A percentile compares a stretch with the other conserved stretches of the same genome.
Evolutionary conservation across 2,888 invertebrate species (phyloP).

Genomic region (Chalcosyrphus nemorum): DNA sequence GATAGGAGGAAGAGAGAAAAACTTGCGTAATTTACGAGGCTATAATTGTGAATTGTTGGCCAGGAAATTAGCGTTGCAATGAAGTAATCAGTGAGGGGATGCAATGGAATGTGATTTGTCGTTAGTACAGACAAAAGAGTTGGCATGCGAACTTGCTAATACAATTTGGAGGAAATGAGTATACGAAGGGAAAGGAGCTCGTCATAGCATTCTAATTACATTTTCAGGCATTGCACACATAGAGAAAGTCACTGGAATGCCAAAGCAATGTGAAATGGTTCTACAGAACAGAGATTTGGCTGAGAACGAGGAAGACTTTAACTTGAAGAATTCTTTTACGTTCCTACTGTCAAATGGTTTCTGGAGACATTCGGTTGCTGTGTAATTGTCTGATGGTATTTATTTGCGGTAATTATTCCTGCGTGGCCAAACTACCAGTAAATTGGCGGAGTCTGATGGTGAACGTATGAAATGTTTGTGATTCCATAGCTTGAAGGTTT

Average conservation of each 20-base stretch:
- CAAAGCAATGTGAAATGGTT: not conserved
- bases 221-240: not conserved
- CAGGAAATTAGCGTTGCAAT: conserved; percentile 67
- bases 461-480: no score
- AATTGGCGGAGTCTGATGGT: no score
- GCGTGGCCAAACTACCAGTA: no score
- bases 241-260: conserved; percentile 16
- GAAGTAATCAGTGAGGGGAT: conserved; percentile 48
- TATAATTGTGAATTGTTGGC: conserved; percentile 69
- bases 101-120: conserved; percentile 61
- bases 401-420: no score
- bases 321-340: not conserved
- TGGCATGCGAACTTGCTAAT: conserved; percentile 24
- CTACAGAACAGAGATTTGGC: not conserved
- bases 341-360: no score
- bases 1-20: conserved; percentile 15
- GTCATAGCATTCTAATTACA: conserved; percentile 35
- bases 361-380: no score
- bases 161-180: not conserved
- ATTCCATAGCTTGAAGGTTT: no score
- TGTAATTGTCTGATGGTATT: no score
- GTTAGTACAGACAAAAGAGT: conserved; percentile 50
- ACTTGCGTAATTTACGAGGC: conserved; percentile 69
- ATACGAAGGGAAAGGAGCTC: conserved; percentile 22
- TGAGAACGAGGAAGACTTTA: not conserved